Evolutionary conservation across 2,888 invertebrate genomes (phyloP).

Genomic region (Cenopis cana): DNA sequence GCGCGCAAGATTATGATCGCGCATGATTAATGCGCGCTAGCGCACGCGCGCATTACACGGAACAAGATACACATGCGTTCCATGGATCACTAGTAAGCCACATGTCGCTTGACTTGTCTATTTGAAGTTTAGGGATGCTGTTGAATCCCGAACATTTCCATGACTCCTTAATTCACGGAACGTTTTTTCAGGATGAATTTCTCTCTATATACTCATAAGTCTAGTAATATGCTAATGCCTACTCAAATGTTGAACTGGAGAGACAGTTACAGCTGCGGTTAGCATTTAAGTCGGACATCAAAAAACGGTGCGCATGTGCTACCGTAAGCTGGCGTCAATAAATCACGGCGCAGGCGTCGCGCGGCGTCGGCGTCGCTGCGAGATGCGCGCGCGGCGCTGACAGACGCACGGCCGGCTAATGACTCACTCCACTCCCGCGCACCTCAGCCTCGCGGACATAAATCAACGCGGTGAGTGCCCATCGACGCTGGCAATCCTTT

Average conservation of each 20-base stretch:
- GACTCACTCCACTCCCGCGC: conserved; percentile 52
- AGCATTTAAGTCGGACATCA: conserved; percentile 37
- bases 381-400: conserved; percentile 52
- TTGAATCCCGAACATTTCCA: neutral
- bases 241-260: conserved; percentile 21
- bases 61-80: conserved; percentile 43
- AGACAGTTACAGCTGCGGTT: conserved; percentile 39
- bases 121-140: conserved; percentile 33
- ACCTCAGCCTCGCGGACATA: conserved; percentile 28
- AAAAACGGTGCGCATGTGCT: conserved; percentile 47
- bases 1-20: conserved; percentile 75
- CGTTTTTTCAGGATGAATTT: conserved; percentile 9
- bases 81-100: conserved; percentile 46
- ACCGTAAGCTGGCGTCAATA: conserved; percentile 52
- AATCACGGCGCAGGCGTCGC: conserved; percentile 56
- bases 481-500: conserved; percentile 10
- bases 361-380: conserved; percentile 50
- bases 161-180: conserved; percentile 12
- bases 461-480: conserved; percentile 31
- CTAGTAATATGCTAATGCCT: conserved; percentile 1
- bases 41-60: conserved; percentile 55
- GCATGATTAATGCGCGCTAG: conserved; percentile 77
- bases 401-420: conserved; percentile 55
- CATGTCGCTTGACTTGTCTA: conserved; percentile 38
- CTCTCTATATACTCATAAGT: conserved; percentile 7